Evolutionary conservation across 2,113 vertebrate species (phyloP).

Genomic region (Eulemur rufifrons): DNA sequence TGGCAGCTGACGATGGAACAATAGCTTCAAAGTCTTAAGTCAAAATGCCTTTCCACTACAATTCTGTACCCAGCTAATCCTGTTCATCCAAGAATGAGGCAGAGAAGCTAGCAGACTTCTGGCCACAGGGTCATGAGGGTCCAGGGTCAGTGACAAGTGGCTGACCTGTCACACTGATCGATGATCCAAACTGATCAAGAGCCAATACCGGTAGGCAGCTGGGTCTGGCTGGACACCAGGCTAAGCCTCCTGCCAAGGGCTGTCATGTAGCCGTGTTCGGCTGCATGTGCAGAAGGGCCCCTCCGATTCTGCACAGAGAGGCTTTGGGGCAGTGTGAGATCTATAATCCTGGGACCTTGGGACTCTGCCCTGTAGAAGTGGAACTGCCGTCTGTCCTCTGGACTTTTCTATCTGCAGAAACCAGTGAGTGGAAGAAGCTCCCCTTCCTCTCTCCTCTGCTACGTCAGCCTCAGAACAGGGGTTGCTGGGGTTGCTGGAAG

Average conservation of each 20-base stretch:
- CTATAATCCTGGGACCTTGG: not conserved
- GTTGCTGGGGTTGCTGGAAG: not conserved
- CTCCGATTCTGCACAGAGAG: not conserved
- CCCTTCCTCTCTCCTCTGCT: not conserved
- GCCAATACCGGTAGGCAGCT: not conserved
- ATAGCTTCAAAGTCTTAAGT: not conserved
- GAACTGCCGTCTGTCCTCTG: not conserved
- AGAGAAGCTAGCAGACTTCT: not conserved
- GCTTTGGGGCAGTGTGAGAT: not conserved
- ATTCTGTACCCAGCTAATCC: not conserved
- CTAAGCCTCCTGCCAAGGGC: not conserved
- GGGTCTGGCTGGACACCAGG: not conserved
- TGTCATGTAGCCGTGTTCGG: not conserved
- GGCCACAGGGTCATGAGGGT: not conserved
- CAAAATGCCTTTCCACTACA: not conserved
- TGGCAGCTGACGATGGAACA: not conserved
- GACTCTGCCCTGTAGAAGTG: not conserved
- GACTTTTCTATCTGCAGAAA: not conserved
- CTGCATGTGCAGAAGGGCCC: not conserved
- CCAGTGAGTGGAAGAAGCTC: not conserved
- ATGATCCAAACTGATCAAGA: not conserved
- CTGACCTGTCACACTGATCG: not conserved
- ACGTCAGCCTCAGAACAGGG: not conserved
- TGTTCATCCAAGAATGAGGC: not conserved
- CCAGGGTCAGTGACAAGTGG: not conserved